Evolutionary conservation across 2,888 invertebrate genomes (phyloP), one percentile per base, ranked within the genome.

Genomic region (Thymelicus lineola): DNA sequence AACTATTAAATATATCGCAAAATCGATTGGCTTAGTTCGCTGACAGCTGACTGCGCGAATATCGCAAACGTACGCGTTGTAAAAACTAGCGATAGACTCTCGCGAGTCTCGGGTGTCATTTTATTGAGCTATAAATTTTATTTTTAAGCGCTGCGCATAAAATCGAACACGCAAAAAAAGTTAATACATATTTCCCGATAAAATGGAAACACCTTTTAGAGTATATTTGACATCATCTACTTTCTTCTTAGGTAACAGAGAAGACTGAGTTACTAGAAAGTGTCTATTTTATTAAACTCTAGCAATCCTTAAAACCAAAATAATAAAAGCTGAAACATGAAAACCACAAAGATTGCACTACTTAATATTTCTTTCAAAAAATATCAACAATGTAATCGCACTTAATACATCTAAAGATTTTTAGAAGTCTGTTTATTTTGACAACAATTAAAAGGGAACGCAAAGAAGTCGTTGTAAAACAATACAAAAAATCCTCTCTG

Each of bases 161-260:
- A 67, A 42, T 53, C 42, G 42, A 67, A 60, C 67, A 67, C 45
- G 67, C 67, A 42, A 67, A 60, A 67, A 53, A 67, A 61, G 61
- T 28, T 53, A 60, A 60, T n/a, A n/a, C n/a, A 42, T 53, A 59
- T 42, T n/a, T 53, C 28, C 35, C 60, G 42, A 53, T 53, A 66
- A 60, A 66, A 38, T 42, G 35, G 60, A 38, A 59, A 60, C 28
- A 20, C 38, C 42, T 59, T 60, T 42, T 38, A 66, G 59, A 53
- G 60, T 60, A 50, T 67, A 28, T 50, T 53, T 53, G 45, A 28
- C 53, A 12, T 61, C 48, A 36, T 66, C 9, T 3, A 42, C 12
- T 42, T 0, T 10, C 9, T 42, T 12, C 12, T 9, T 2, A 3
- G 12, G 10, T 12, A 12, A 12, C 10, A 42, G 12, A 38, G 38